phyloP scores from a whole-genome alignment of 2,888 invertebrate species.

The Sussaba pulchella region DNA sequence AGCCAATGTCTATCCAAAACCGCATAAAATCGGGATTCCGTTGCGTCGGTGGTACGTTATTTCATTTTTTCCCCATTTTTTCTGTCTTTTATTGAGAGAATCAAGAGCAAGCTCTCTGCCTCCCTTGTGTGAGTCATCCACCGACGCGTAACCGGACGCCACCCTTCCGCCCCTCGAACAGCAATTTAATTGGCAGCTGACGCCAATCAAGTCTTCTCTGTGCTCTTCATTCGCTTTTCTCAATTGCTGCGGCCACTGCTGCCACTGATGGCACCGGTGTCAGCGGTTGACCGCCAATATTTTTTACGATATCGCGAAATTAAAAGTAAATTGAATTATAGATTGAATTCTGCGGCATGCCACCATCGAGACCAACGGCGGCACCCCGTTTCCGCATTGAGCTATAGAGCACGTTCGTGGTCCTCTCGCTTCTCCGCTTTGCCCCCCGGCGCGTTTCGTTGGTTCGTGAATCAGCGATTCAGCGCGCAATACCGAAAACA shows the following conservation, averaged over 20 bases:
- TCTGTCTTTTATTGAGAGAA: constrained; percentile 23
- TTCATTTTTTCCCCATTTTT: constrained; percentile 1
- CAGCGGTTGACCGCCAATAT: constrained; percentile 59
- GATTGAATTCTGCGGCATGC: constrained; percentile 47
- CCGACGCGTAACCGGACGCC: constrained; percentile 13
- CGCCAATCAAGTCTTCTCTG: constrained; percentile 56
- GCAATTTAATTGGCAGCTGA: constrained; percentile 67
- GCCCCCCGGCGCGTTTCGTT: neutral
- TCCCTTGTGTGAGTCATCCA: neutral
- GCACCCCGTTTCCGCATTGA: neutral
- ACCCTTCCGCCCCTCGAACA: constrained; percentile 9
- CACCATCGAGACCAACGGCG: constrained; percentile 16
- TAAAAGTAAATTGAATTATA: constrained; percentile 69
- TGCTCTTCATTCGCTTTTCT: constrained; percentile 53
- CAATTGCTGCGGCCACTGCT: constrained; percentile 17
- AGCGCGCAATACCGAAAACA: constrained; percentile 74
- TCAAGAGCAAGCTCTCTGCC: neutral
- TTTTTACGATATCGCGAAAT: constrained; percentile 61
- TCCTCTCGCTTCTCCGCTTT: neutral
- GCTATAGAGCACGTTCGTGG: too few species aligned
- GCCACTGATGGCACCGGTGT: constrained; percentile 19
- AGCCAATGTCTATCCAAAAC: constrained; percentile 31
- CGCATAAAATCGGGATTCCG: constrained; percentile 40
- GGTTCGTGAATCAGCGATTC: constrained; percentile 74
- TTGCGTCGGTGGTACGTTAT: constrained; percentile 2